Conservation (phyloP, 2,113 vertebrate species). For the Pongo pygmaeus region DNA sequence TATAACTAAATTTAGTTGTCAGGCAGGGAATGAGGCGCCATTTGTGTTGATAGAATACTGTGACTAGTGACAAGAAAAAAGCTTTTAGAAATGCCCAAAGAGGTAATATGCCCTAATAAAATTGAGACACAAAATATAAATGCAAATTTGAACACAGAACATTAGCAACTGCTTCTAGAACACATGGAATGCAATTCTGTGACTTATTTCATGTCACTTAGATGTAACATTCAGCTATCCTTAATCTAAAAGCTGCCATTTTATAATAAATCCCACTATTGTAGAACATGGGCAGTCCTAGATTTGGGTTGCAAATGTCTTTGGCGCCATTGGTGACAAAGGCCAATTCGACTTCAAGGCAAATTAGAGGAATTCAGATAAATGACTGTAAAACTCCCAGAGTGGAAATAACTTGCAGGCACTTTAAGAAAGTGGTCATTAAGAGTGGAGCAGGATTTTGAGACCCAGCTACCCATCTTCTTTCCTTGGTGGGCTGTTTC, state of each 20-base stretch:
- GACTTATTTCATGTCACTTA: background rate
- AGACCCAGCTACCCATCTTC: background rate
- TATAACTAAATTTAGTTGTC: background rate
- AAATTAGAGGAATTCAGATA: slow-evolving; percentile 1
- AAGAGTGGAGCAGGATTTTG: background rate
- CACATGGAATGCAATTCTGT: background rate
- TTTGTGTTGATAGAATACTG: background rate
- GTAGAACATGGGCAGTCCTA: background rate
- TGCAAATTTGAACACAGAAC: background rate
- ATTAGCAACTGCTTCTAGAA: slow-evolving; percentile 1
- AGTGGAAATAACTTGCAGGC: background rate
- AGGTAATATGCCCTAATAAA: background rate
- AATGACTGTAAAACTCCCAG: background rate
- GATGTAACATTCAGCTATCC: background rate
- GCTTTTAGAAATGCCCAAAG: background rate
- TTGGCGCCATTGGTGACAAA: background rate
- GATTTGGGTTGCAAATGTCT: background rate
- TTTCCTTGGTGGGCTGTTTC: background rate
- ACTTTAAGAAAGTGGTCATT: background rate
- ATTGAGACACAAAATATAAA: background rate
- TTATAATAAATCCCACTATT: background rate
- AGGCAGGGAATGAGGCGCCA: background rate
- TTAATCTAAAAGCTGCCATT: background rate
- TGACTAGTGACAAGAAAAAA: background rate
- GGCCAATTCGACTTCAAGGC: background rate